These are phyloP conservation scores for Harpalus rufipes DNA, from an alignment of 2,888 invertebrate genomes.

Conservation along the genomic window DNA sequence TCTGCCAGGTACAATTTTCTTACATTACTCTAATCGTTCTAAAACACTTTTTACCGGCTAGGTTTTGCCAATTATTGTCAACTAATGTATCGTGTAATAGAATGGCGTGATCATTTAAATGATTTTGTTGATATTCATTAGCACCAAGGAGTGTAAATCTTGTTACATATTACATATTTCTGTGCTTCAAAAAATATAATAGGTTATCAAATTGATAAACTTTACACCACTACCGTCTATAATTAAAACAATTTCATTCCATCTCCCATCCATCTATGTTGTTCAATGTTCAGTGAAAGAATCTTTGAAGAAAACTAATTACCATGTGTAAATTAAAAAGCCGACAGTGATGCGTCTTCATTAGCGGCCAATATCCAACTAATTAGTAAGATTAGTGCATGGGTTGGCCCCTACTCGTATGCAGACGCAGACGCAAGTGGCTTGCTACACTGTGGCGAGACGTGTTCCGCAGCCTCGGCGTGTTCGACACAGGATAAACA, in stretches of 20 bases:
- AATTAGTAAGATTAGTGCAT: constrained; percentile 57
- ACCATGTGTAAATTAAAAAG: constrained; percentile 42
- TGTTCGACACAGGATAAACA: constrained; percentile 46
- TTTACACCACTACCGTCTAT: neutral
- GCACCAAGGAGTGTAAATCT: no score
- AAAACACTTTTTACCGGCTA: no score
- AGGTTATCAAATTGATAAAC: neutral
- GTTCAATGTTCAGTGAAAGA: constrained; percentile 8
- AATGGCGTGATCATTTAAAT: no score
- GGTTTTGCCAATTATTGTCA: no score
- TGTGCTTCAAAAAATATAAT: no score
- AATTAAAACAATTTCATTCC: neutral
- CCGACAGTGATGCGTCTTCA: constrained; percentile 60
- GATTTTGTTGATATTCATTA: no score
- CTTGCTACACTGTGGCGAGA: constrained; percentile 8
- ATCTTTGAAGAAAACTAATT: constrained; percentile 49
- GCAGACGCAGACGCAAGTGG: no score
- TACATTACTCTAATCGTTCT: no score
- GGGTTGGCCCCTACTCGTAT: constrained; percentile 21
- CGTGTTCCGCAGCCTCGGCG: constrained; percentile 1
- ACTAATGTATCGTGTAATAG: no score
- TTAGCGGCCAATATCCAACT: constrained; percentile 54
- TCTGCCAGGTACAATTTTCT: no score
- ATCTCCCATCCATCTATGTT: constrained; percentile 4
- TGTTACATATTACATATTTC: no score